These are phyloP conservation scores for Lasioglossum vierecki DNA, from an alignment of 2,888 invertebrate genomes.

Conservation along the genomic window DNA sequence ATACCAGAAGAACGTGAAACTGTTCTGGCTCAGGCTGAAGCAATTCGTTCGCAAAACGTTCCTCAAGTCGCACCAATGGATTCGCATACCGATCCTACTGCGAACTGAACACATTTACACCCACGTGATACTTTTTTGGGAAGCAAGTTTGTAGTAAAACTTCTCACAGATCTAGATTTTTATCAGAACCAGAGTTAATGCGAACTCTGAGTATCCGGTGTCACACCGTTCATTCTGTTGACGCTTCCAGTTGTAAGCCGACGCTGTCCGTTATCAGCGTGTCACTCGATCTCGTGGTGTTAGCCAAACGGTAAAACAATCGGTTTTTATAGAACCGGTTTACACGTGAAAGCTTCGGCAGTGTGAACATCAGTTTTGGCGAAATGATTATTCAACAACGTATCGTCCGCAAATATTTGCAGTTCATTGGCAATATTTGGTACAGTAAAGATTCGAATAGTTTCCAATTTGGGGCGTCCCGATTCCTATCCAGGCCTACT, in stretches of 20 bases:
- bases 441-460: no score
- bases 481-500: no score
- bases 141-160: conserved; percentile 46
- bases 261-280: neutral
- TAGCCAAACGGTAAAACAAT: neutral
- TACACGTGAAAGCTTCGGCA: neutral
- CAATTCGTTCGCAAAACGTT: conserved; percentile 21
- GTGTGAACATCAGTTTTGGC: neutral
- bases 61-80: conserved; percentile 13
- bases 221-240: neutral
- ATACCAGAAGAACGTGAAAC: conserved; percentile 11
- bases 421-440: neutral
- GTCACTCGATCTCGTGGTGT: neutral
- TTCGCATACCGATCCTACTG: conserved; percentile 36
- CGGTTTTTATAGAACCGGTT: neutral
- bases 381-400: neutral
- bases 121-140: conserved; percentile 35
- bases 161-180: neutral
- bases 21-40: conserved; percentile 1
- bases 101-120: conserved; percentile 20
- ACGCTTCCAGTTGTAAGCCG: neutral
- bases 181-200: neutral
- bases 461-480: no score
- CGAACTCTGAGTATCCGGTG: neutral
- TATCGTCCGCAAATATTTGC: neutral